Base-by-base conservation (phyloP, 2,113 vertebrate genomes). In the Columbina picui region DNA sequence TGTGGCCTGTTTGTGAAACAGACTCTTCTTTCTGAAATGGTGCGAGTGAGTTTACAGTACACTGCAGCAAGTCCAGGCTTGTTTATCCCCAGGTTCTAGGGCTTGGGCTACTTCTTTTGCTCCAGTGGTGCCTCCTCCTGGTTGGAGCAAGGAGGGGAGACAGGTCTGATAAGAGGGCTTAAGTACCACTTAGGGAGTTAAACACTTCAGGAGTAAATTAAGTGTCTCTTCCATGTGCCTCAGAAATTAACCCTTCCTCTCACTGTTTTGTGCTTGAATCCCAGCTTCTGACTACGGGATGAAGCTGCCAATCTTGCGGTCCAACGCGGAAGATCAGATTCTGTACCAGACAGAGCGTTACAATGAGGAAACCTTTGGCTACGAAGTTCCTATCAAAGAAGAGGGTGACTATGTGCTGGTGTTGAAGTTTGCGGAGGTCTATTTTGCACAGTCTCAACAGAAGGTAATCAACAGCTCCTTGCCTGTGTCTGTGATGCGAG, bases 371-470 rank as follows among this genome's bases (percentile, higher is more conserved):
- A 99, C 98, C 17, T 99, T 99, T 89, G 99, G 99, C 80, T 99
- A 99, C 2, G 99, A 99, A 71, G 97, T 99, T 75, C 99, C 99
- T 55, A 99, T 99, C 87, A 98, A 98, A 56, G 99, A 99, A 30
- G 99, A 99, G 91, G 99, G 99, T 45, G 99, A 99, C 91, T 99
- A 99, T 2, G 99, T 99, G 87, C 97, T 99, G 55, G 99, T 99
- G 82, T 73, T 99, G 98, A 99, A 99, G 97, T 99, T 99, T 95
- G 99, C 99, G 3, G 99, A 99, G 84, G 99, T 99, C 83, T 99
- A 99, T 97, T 99, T 99, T 96, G 99, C 99, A 60, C 99, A 99
- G 95, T 99, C 99, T 47, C 99, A 99, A 90, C 99, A 99, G 97
- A 99, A 99, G 99, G 99, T 99, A 97, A 97, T 91, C 77, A 77